Conservation (phyloP, 2,888 invertebrate species). For the Calameuta pallipes region DNA sequence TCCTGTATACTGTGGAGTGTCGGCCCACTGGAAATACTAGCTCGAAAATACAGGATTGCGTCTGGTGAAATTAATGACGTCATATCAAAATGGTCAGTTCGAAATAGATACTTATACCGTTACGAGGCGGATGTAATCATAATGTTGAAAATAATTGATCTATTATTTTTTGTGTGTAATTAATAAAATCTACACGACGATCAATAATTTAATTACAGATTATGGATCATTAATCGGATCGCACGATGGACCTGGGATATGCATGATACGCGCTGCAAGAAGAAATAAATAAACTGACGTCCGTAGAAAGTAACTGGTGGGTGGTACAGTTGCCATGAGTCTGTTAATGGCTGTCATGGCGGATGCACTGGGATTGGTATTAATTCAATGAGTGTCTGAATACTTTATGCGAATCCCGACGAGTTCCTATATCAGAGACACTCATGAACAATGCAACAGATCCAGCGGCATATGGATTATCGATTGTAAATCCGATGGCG, state of each 20-base stretch:
- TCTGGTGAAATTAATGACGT: not conserved
- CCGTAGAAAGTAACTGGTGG: not conserved
- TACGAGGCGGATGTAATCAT: not conserved
- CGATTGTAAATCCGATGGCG: slow-evolving; percentile 36
- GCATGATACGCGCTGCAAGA: not conserved
- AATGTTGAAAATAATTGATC: not conserved
- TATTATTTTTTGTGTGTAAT: not conserved
- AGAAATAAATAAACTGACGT: not conserved
- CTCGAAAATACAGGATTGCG: not conserved
- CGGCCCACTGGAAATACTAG: not conserved
- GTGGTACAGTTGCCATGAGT: not conserved
- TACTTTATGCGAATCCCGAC: slow-evolving; percentile 42
- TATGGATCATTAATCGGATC: not conserved
- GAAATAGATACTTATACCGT: not conserved
- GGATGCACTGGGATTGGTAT: slow-evolving; percentile 34
- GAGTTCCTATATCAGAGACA: slow-evolving; percentile 36
- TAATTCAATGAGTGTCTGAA: slow-evolving; percentile 39
- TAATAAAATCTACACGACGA: not conserved
- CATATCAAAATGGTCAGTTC: not conserved
- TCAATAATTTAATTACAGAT: not conserved
- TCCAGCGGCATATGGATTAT: slow-evolving; percentile 27
- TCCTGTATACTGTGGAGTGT: slow-evolving; percentile 14
- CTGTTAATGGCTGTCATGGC: slow-evolving; percentile 34
- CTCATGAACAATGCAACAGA: slow-evolving; percentile 23
- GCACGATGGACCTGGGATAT: not conserved